Conservation (phyloP, 2,797 vertebrate genomes). For the Thripadectes ignobilis region DNA sequence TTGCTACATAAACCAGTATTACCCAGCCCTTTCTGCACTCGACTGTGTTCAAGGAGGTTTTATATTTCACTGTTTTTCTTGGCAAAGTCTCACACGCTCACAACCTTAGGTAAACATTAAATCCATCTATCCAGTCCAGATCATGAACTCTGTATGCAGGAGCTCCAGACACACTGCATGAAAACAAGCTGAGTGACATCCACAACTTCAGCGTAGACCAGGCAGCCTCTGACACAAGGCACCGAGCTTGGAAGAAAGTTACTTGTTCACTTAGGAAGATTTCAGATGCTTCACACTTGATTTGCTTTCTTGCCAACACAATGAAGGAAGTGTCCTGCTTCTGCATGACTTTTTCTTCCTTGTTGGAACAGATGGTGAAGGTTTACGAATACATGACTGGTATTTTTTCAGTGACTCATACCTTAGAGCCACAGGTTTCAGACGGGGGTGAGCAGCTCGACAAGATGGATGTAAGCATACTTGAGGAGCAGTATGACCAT, state of each 20-base stretch:
- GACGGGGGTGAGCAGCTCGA: slow-evolving; percentile 46
- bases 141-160: slow-evolving; percentile 42
- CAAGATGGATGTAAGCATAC: slow-evolving; percentile 78
- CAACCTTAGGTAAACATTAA: slow-evolving; percentile 70
- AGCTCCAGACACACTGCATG: background rate
- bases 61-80: slow-evolving; percentile 61
- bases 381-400: slow-evolving; percentile 67
- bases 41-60: slow-evolving; percentile 20
- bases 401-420: slow-evolving; percentile 73
- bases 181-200: slow-evolving; percentile 26
- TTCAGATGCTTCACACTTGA: slow-evolving; percentile 3
- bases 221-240: background rate
- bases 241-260: background rate
- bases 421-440: slow-evolving; percentile 58
- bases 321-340: slow-evolving; percentile 71
- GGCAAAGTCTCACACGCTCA: slow-evolving; percentile 52
- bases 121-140: slow-evolving; percentile 54
- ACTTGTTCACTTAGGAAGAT: background rate
- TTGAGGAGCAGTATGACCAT: slow-evolving; percentile 79
- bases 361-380: slow-evolving; percentile 73
- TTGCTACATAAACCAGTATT: slow-evolving; percentile 13
- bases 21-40: background rate
- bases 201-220: background rate
- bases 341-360: slow-evolving; percentile 69
- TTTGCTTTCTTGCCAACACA: background rate